Evolutionary conservation across 2,888 invertebrate species (phyloP), one percentile per base, ranked within the genome.

Genomic region (Nymphalis c-album): DNA sequence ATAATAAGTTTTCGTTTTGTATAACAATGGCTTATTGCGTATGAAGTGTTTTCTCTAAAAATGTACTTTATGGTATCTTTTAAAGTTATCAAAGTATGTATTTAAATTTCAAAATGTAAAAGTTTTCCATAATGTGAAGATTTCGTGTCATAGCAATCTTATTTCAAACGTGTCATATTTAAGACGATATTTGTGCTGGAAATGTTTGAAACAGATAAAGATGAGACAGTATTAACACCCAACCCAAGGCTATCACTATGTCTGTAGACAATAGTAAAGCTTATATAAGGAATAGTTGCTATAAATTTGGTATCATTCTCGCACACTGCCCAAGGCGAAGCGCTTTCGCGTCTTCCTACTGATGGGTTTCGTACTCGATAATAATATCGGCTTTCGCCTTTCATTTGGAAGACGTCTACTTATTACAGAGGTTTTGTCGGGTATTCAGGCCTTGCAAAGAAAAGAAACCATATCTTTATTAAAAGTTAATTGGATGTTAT

Each of bases 341-440:
- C 53, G 53, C 26, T 55, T 55, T 31, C 26, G 26, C 31, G 51
- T 22, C 22, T 16, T 51, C 22, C 18, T 50, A 20, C 53, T 55
- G 31, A 55, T 55, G 26, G 26, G 53, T 7, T 55, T 55, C 53
- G 53, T 31, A 55, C 22, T 26, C 53, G 59, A 64, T 64, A 59
- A 64, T 59, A 64, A 35, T 59, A 51, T 50, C 51, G 59, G 64
- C 40, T 64, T 64, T 64, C 17, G 47, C n/a, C 50, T 53, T 50
- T 50, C 45, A 50, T 58, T 59, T 50, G n/a, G 7, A 55, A 31
- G 53, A 31, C 51, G 7, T 59, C 26, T 59, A 31, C 50, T 64
- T 45, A 48, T 45, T 59, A 40, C n/a, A 51, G 26, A 59, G 22
- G 50, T 58, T 50, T 50, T 50, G 58, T 59, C 45, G 22, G 57